phyloP scores from a whole-genome alignment of 2,797 vertebrate species.

The Micrastur ruficollis region DNA sequence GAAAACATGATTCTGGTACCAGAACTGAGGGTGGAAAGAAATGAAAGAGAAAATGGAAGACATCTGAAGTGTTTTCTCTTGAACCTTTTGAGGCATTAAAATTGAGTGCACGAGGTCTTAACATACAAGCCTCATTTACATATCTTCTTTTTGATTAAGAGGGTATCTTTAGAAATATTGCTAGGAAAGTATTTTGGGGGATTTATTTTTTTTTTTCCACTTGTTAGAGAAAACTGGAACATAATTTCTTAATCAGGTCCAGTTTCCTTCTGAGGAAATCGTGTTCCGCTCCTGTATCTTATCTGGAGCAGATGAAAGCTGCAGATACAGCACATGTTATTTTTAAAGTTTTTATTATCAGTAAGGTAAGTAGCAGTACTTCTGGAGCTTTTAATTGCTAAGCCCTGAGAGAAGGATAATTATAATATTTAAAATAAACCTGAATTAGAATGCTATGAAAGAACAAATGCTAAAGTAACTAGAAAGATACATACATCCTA shows the following conservation, averaged over 20 bases:
- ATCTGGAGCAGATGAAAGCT: neutral
- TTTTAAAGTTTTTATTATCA: neutral
- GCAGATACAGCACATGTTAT: neutral
- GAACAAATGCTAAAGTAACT: neutral
- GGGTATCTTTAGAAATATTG: neutral
- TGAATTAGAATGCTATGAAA: neutral
- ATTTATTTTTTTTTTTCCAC: rapidly evolving
- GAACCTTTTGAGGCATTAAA: conserved; percentile 17
- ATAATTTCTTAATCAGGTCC: neutral
- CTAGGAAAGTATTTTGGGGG: neutral
- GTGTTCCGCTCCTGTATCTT: neutral
- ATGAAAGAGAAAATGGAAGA: neutral
- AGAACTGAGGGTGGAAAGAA: neutral
- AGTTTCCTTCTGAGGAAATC: neutral
- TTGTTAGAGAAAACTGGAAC: neutral
- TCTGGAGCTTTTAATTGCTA: neutral
- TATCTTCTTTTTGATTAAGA: neutral
- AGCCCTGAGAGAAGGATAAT: neutral
- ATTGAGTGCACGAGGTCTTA: conserved; percentile 4
- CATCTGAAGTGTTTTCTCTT: neutral
- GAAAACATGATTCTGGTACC: conserved; percentile 3
- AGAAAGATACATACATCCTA: neutral
- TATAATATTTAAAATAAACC: neutral
- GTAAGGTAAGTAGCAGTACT: neutral
- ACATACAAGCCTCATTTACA: conserved; percentile 19